These are phyloP conservation scores for Pyrgilauda ruficollis DNA, from an alignment of 2,113 vertebrate species.

Conservation along the genomic window DNA sequence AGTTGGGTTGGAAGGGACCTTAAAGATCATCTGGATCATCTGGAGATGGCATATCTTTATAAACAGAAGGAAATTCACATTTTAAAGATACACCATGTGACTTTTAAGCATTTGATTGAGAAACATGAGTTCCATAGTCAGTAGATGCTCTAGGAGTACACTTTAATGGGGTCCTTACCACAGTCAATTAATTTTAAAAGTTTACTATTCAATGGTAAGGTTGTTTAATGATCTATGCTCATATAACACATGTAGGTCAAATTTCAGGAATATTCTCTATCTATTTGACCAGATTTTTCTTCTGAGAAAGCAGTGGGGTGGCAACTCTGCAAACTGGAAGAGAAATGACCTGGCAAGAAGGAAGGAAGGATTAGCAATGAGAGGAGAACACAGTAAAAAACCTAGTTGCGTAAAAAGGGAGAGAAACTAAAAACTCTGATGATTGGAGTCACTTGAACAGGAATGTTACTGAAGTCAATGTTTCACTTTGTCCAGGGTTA, in stretches of 20 bases:
- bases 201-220: not conserved
- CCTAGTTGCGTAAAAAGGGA: not conserved
- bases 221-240: not conserved
- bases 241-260: not conserved
- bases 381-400: not conserved
- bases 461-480: not conserved
- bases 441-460: not conserved
- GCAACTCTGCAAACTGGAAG: not conserved
- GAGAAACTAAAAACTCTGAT: not conserved
- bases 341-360: not conserved
- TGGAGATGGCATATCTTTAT: not conserved
- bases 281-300: not conserved
- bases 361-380: not conserved
- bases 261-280: not conserved
- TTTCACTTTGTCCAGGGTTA: not conserved
- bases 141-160: not conserved
- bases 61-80: not conserved
- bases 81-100: not conserved
- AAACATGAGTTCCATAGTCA: not conserved
- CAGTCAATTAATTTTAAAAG: not conserved
- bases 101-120: not conserved
- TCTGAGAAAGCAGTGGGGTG: not conserved
- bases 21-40: not conserved
- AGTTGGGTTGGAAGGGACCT: not conserved
- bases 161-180: not conserved